Evolutionary conservation across 2,797 vertebrate species (phyloP), one percentile per base, ranked within the genome.

Genomic region (Gastrophryne carolinensis): DNA sequence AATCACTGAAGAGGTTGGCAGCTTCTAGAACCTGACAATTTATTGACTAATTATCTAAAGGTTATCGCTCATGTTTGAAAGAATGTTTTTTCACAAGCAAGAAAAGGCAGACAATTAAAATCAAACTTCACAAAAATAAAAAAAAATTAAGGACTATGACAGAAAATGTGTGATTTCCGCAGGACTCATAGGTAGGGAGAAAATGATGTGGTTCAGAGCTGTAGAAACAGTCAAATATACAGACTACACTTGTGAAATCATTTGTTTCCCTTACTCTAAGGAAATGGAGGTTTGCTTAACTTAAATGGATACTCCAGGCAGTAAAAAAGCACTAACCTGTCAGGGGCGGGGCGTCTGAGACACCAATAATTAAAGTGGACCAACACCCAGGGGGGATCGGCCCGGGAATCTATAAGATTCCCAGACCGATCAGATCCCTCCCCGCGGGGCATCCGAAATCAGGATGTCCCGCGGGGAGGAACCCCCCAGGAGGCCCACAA

Each of bases 71-170:
- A 27, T 53, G 65, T 65, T 69, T 64, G 53, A 75, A 65, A 63
- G 67, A 75, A 65, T 54, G n/a, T 30, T 41, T 60, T 39, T 57
- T 56, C 53, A 60, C 53, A 37, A 44, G 62, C 66, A 71, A 5
- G 24, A 69, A n/a, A 68, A n/a, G 50, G 41, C 37, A 34, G 32
- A 75, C 72, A 60, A 75, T 71, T 77, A 72, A 77, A 76, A 77
- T 72, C 67, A 65, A 65, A 65, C 74, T 57, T 47, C 47, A 47
- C 26, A 34, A 67, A 60, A 29, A 49, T 37, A 47, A 17, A 34
- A 67, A 60, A 29, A 49, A 61, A 34, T 60, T 47, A 71, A 44
- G 29, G 34, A 54, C 39, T 53, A 56, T 69, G 66, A 69, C 66
- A 69, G 66, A 47, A 41, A 75, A 57, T 54, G 54, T 37, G 23